Base-by-base conservation (phyloP, 92 coral and sea anemone genomes). In the Parazoanthus darwini region DNA sequence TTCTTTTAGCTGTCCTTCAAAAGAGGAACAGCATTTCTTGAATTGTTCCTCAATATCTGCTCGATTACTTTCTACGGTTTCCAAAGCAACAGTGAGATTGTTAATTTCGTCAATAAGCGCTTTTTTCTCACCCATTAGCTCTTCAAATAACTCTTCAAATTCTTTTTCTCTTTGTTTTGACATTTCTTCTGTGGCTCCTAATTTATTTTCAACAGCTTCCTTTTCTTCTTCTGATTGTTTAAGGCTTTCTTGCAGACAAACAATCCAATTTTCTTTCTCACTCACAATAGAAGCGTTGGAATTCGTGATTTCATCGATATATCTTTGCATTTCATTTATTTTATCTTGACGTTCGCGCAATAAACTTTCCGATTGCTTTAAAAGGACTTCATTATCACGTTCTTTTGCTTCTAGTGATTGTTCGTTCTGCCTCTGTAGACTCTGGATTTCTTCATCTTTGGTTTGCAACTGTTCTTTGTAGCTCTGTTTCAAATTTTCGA, bases 131-230 rank as follows among this genome's bases (percentile, higher is more conserved):
- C 39, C 85, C 82, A 89, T 82, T 22, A 90, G 73, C 51, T 80
- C 91, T 54, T 82, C 82, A 76, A 94, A 79, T n/a, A 82, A 76
- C n/a, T 37, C 89, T 85, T 91, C 87, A 44, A 94, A 86, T 81
- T 87, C 89, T 50, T 59, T 56, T 63, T 87, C 91, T 29, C 70
- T 73, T 56, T 67, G 86, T 63, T 75, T 86, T 51, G 75, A 77
- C 13, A 80, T 46, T 13, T 86, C 85, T 54, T 74, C 87, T 37
- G 74, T 76, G 51, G 22, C 26, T 43, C 67, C 20, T 0, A 92
- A 7, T 63, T 77, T 81, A 48, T 67, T 81, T 25, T 85, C 73
- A 70, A 71, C n/a, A 46, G 39, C 43, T 70, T 13, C 42, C 16
- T 26, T 84, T 72, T 48, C 87, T 70, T 71, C 66, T 84, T 84